Evolutionary conservation across 30 jellyfish, hydroid and myxozoan genomes (phyloP), one percentile per base, ranked within the genome.

Genomic region (Cassiopea andromeda): DNA sequence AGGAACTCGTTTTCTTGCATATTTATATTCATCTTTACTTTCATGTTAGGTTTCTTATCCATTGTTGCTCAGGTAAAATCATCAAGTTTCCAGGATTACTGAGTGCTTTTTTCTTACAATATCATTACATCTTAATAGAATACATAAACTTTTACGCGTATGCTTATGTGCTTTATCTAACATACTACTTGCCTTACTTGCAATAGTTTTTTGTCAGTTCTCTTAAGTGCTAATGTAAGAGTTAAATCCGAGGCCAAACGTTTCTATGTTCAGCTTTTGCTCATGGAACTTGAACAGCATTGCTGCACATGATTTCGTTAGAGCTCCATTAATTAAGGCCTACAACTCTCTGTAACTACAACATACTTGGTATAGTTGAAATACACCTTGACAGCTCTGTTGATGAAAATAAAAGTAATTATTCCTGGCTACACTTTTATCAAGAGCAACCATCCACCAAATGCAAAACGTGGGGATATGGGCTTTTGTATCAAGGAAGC

Each of bases 331-430:
- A 19, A 10, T 75, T 46, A 75, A 75, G 67, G 84, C 84, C 84
- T 7, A 75, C 47, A 45, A 78, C 75, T 78, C 87, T 48, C 50
- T 78, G 47, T 49, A 78, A 78, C 1, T 78, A 59, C 50, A 80
- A 78, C 80, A 10, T 78, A 16, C 46, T 78, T 13, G 87, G 79
- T 59, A 78, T 78, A 13, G 87, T 78, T 48, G 87, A 78, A n/a
- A 78, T 80, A 5, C 80, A 78, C 49, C 87, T 78, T 49, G 87
- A 78, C 59, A 78, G 87, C 47, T n/a, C 87, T 59, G 49, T 78
- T 78, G 87, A 78, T 48, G 87, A 54, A 7, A 78, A 78, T 46
- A 15, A 76, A 78, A 78, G 43, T 78, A 44, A 17, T 18, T 44
- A 73, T 78, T 43, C 46, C 44, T 59, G 78, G 78, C 48, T 78